These are phyloP conservation scores for Oxygymnocypris stewartii DNA, from an alignment of 2,113 vertebrate genomes.

Conservation along the genomic window DNA sequence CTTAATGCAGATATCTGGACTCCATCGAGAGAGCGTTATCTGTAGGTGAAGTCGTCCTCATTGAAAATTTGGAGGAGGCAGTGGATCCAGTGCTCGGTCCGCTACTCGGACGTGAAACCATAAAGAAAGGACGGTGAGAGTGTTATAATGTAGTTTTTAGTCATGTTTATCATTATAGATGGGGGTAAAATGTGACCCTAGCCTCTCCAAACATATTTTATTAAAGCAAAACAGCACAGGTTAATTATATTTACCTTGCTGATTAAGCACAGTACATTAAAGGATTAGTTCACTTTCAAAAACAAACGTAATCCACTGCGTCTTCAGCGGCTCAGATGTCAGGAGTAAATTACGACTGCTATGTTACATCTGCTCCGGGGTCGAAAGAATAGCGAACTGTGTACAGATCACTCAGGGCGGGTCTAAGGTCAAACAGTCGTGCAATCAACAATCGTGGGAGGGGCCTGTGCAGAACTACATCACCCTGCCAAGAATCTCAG, in stretches of 20 bases:
- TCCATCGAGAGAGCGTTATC: constrained; percentile 83
- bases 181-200: background rate
- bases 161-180: background rate
- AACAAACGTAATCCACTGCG: too few relatives aligned
- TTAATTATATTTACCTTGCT: background rate
- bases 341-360: too few relatives aligned
- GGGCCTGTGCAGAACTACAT: too few relatives aligned
- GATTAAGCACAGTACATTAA: background rate
- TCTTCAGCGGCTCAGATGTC: too few relatives aligned
- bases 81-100: constrained; percentile 92
- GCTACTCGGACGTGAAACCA: constrained; percentile 88
- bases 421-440: too few relatives aligned
- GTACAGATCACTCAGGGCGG: too few relatives aligned
- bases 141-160: background rate
- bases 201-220: background rate
- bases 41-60: constrained; percentile 84
- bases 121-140: constrained; percentile 91
- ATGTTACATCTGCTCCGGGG: too few relatives aligned
- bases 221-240: background rate
- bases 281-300: too few relatives aligned
- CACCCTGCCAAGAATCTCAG: too few relatives aligned
- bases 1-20: constrained; percentile 82
- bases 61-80: constrained; percentile 90
- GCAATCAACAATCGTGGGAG: too few relatives aligned
- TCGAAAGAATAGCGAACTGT: too few relatives aligned